Evolutionary conservation across 1,140 invertebrate genomes (phyloP).

Genomic region (Oedothorax gibbosus): DNA sequence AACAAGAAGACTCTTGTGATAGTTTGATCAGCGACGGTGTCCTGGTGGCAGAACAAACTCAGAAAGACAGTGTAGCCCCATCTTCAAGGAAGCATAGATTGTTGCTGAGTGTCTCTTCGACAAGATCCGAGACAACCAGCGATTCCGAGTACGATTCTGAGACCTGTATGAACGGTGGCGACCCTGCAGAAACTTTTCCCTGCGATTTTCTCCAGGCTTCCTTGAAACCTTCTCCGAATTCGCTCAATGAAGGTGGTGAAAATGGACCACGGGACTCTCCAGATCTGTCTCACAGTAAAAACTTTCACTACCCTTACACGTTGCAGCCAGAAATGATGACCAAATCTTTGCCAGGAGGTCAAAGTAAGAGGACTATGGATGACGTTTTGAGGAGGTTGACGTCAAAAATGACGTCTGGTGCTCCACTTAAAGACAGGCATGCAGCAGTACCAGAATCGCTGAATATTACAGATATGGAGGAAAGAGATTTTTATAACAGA

Average conservation of each 20-base stretch:
- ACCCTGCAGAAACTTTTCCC: conserved; percentile 31
- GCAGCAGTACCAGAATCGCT: conserved; percentile 9
- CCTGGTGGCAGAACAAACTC: conserved; percentile 15
- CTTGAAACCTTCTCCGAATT: conserved; percentile 6
- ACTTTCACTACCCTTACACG: conserved; percentile 30
- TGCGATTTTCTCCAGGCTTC: conserved; percentile 46
- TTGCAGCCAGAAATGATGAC: conserved; percentile 11
- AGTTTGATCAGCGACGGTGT: conserved; percentile 45
- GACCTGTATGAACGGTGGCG: conserved; percentile 64
- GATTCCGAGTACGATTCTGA: conserved; percentile 59
- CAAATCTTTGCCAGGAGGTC: conserved; percentile 18
- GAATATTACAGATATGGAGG: conserved; percentile 23
- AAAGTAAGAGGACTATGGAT: conserved; percentile 76
- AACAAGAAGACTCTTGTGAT: conserved; percentile 57
- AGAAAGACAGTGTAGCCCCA: conserved; percentile 2
- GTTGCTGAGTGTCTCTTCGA: conserved; percentile 49
- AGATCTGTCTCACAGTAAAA: conserved; percentile 20
- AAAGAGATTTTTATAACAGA: conserved; percentile 12
- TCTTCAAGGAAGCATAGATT: conserved; percentile 51
- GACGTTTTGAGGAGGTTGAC: conserved; percentile 84
- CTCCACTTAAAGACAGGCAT: conserved; percentile 67
- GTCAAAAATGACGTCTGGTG: conserved; percentile 81
- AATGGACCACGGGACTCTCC: conserved; percentile 20
- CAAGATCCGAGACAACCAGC: conserved; percentile 43
- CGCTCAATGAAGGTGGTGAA: conserved; percentile 10